phyloP scores from a whole-genome alignment of 2,888 invertebrate genomes.

The Volucella bombylans region DNA sequence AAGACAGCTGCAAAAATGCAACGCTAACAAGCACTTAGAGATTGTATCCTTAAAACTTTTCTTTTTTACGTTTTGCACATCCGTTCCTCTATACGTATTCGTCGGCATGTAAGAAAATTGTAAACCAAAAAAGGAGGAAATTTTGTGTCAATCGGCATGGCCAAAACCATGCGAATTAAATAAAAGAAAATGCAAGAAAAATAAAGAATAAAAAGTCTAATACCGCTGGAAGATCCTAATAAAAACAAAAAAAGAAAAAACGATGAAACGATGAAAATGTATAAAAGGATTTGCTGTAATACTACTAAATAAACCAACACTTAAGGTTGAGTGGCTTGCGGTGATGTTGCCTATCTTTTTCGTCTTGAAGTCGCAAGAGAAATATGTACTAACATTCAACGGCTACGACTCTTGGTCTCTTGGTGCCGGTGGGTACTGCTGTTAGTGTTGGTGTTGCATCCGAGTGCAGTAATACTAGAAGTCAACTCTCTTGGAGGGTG shows the following conservation, averaged over 20 bases:
- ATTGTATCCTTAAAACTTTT: constrained; percentile 63
- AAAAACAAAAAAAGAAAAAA: constrained; percentile 28
- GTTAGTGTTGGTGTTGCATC: constrained; percentile 21
- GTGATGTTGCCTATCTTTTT: constrained; percentile 54
- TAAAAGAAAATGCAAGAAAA: constrained; percentile 21
- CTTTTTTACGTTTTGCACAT: constrained; percentile 7
- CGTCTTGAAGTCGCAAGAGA: constrained; percentile 53
- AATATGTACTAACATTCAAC: constrained; percentile 46
- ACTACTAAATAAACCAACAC: constrained; percentile 73
- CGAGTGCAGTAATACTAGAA: constrained; percentile 44
- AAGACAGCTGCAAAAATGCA: constrained; percentile 58
- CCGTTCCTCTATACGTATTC: background rate
- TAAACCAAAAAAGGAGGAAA: constrained; percentile 18
- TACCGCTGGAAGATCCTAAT: constrained; percentile 50
- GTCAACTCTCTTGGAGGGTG: constrained; percentile 59
- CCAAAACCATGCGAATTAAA: constrained; percentile 70
- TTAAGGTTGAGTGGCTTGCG: constrained; percentile 73
- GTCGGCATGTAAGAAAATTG: constrained; percentile 16
- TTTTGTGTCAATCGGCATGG: constrained; percentile 65
- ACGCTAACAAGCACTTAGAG: constrained; percentile 70
- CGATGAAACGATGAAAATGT: constrained; percentile 18
- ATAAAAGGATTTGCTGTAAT: constrained; percentile 69
- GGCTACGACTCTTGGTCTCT: constrained; percentile 5
- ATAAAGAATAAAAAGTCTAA: constrained; percentile 46
- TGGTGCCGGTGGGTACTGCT: background rate